Percentiles rank a stretch among this genome's conserved stretches.
Evolutionary conservation across 2,797 vertebrate genomes (phyloP).

Genomic region (Echeneis naucrates): DNA sequence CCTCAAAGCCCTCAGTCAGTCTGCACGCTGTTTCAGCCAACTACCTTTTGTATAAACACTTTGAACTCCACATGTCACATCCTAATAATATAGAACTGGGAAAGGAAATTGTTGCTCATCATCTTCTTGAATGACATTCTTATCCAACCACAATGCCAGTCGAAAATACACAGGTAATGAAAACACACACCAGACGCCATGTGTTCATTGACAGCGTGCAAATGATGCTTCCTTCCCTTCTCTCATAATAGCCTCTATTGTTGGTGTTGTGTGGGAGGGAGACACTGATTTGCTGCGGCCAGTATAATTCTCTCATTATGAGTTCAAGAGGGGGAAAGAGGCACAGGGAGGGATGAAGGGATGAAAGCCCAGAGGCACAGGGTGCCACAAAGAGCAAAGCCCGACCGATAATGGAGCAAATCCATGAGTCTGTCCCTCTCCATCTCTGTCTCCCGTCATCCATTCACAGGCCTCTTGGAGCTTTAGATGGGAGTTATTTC

Average conservation of each 20-base stretch:
- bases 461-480: conserved; percentile 44
- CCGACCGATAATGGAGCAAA: conserved; percentile 64
- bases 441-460: conserved; percentile 48
- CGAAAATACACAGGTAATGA: conserved; percentile 58
- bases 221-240: conserved; percentile 42
- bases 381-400: conserved; percentile 54
- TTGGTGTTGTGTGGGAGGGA: conserved; percentile 62
- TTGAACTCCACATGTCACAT: neutral
- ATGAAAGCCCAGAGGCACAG: conserved; percentile 51
- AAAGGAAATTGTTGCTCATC: conserved; percentile 19
- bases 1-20: neutral
- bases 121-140: conserved; percentile 37
- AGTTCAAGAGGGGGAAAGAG: conserved; percentile 57
- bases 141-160: conserved; percentile 32
- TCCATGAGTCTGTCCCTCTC: conserved; percentile 55
- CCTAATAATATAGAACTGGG: conserved; percentile 14
- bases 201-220: conserved; percentile 38
- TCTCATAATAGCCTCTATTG: conserved; percentile 58
- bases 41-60: conserved; percentile 1
- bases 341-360: conserved; percentile 26
- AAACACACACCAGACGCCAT: conserved; percentile 47
- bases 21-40: conserved; percentile 11
- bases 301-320: conserved; percentile 82
- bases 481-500: conserved; percentile 64
- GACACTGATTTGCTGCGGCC: conserved; percentile 55